Evolutionary conservation across 2,797 vertebrate species (phyloP).

Genomic region (Coendou prehensilis): DNA sequence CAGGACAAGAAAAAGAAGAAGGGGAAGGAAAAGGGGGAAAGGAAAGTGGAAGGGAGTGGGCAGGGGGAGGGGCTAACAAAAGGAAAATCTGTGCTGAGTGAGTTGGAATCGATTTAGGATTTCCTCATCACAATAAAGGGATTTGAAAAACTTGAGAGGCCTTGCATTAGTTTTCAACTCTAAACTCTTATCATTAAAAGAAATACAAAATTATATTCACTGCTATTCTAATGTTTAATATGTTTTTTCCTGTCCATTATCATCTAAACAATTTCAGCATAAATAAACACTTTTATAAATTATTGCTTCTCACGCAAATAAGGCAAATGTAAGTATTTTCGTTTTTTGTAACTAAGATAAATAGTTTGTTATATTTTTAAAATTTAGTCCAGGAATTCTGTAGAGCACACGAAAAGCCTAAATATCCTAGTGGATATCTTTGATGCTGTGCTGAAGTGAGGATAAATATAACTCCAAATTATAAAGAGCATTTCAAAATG

Average conservation of each 20-base stretch:
- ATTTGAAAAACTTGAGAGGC: not conserved
- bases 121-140: not conserved
- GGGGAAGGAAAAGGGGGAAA: not conserved
- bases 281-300: not conserved
- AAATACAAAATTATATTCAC: not conserved
- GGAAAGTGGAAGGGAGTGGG: not conserved
- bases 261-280: not conserved
- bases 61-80: not conserved
- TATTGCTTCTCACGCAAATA: not conserved
- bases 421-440: not conserved
- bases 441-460: not conserved
- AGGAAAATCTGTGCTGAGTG: not conserved
- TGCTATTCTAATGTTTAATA: not conserved
- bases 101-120: not conserved
- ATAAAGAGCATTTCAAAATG: not conserved
- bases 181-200: not conserved
- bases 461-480: not conserved
- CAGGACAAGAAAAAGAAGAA: not conserved
- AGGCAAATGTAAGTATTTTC: not conserved
- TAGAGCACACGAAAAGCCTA: not conserved
- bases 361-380: slow-evolving; percentile 1
- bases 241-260: not conserved
- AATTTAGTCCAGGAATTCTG: slow-evolving; percentile 27
- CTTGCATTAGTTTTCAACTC: not conserved
- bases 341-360: not conserved